Base-by-base conservation (phyloP, 64 coral and sea anemone species). In the Montipora cactus region DNA sequence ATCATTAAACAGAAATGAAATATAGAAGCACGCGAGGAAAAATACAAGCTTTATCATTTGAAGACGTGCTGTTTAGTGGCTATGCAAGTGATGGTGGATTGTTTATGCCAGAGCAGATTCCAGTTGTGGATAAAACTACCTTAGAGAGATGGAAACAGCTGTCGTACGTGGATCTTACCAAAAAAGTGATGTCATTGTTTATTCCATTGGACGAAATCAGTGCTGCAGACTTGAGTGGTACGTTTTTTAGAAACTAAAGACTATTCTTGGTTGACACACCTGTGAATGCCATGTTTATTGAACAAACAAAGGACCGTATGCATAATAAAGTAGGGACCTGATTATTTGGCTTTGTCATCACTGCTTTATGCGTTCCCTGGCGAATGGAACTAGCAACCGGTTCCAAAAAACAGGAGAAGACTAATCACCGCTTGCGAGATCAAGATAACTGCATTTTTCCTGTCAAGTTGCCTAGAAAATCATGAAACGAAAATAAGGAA, bases 51-150 rank as follows among this genome's bases (percentile, higher is more conserved):
- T 45, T 89, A 58, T 76, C 89, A 8, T 99, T 99, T 80, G 95
- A 99, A 73, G 90, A 96, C 16, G 89, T 90, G 0, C 52, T 99
- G 48, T 89, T 96, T 3, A 92, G 88, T 52, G 55, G 92, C 19
- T 99, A 92, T 78, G 15, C 95, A 12, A 77, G 67, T 28, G 95
- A 99, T 99, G 98, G 98, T 83, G 98, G 98, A 22, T 52, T 99
- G 51, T 81, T 94, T 44, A 87, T 99, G 93, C 95, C 98, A 8
- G 92, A 99, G 69, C 68, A 19, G 4, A 85, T 96, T 72, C 98
- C 95, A 84, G 67, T 62, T 53, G 64, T 99, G 44, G 86, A 92
- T n/a, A 25, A 20, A 67, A 50, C 78, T 7, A 77, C 23, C 3
- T 66, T 99, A 7, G 74, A 94, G 49, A 80, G 49, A 21, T 99